A percentile compares a stretch with the other conserved stretches of the same genome.
phyloP scores from a whole-genome alignment of 2,113 vertebrate genomes.

The Syngnathus floridae region DNA sequence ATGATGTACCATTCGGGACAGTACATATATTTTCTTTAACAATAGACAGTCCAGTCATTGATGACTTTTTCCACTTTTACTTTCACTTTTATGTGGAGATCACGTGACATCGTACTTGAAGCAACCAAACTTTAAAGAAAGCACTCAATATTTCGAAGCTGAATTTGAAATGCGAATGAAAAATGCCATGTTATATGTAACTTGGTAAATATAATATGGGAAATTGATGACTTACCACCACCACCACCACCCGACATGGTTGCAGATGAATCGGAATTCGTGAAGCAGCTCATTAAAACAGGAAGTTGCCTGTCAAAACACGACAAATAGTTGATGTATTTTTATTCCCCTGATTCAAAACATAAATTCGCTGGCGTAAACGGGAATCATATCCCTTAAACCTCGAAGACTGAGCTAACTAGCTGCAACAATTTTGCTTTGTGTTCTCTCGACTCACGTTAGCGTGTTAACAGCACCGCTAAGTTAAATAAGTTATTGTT shows the following conservation, averaged over 20 bases:
- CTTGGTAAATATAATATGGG: background rate
- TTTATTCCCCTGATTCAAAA: background rate
- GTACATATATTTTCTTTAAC: no score
- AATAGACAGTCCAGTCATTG: no score
- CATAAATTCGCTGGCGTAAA: background rate
- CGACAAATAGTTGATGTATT: background rate
- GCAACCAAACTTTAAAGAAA: background rate
- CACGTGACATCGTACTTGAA: background rate
- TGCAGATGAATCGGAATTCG: background rate
- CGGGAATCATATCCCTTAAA: background rate
- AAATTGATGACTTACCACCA: background rate
- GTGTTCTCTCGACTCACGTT: background rate
- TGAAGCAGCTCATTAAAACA: background rate
- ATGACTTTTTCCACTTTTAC: no score
- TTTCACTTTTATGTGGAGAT: background rate
- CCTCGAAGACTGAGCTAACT: background rate
- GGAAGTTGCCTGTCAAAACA: conserved; percentile 5
- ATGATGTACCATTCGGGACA: no score
- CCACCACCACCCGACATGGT: background rate
- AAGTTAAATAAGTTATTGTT: background rate
- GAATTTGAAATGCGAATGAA: background rate
- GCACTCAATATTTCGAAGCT: background rate
- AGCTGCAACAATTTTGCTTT: background rate
- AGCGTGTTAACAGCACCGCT: background rate
- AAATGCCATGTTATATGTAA: background rate